A percentile compares a stretch with the other conserved stretches of the same genome.
Conservation (phyloP, 2,888 invertebrate genomes). For the Cephus pulcher region DNA sequence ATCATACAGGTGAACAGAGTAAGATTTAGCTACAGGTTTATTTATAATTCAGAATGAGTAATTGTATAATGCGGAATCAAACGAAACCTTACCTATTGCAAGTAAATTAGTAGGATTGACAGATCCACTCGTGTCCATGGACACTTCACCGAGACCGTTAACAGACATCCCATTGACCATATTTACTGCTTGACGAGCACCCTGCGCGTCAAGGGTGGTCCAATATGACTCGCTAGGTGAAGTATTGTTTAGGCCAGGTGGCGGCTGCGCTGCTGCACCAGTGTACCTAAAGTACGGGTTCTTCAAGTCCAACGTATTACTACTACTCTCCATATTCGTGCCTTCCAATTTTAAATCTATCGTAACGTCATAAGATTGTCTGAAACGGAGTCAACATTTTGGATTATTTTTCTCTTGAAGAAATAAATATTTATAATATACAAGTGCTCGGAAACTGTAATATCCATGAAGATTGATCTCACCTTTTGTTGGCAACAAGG, state of each 20-base stretch:
- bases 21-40: conserved; percentile 1
- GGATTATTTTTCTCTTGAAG: neutral
- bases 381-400: conserved; percentile 52
- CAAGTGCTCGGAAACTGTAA: neutral
- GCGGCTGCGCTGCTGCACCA: conserved; percentile 91
- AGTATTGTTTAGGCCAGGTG: conserved; percentile 89
- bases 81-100: conserved; percentile 59
- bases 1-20: neutral
- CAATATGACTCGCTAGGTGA: conserved; percentile 96
- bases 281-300: conserved; percentile 99
- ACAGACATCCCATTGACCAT: conserved; percentile 82
- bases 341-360: conserved; percentile 94
- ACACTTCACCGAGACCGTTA: conserved; percentile 79
- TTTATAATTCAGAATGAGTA: conserved; percentile 10
- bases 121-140: conserved; percentile 76
- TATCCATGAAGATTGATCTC: conserved; percentile 21
- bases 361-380: conserved; percentile 98
- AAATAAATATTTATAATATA: neutral
- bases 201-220: conserved; percentile 85
- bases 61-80: conserved; percentile 27
- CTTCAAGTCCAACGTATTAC: conserved; percentile 95
- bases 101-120: conserved; percentile 68
- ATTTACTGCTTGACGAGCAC: conserved; percentile 74
- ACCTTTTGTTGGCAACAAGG: conserved; percentile 92
- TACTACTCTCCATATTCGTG: conserved; percentile 81